These are phyloP conservation scores for Arion vulgaris DNA, from an alignment of 1,140 invertebrate genomes.

Conservation along the genomic window DNA sequence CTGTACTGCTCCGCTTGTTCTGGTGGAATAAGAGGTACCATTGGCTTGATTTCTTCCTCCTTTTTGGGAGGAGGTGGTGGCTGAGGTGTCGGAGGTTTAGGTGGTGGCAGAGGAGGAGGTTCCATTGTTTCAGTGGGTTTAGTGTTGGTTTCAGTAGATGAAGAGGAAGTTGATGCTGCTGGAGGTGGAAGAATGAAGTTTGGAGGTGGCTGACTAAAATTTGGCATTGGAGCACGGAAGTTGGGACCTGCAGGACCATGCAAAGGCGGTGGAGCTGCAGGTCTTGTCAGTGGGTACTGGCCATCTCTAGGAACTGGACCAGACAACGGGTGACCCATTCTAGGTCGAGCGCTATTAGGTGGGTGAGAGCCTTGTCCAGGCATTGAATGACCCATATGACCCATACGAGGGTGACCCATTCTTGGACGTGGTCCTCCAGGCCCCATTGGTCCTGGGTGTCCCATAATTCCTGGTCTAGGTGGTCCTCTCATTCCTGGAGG, in stretches of 20 bases:
- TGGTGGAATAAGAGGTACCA: conserved; percentile 54
- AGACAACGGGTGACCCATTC: conserved; percentile 26
- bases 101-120: conserved; percentile 43
- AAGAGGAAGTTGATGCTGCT: not conserved
- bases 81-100: conserved; percentile 45
- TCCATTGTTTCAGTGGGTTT: conserved; percentile 32
- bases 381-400: conserved; percentile 41
- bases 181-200: conserved; percentile 43
- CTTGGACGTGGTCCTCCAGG: conserved; percentile 33
- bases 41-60: conserved; percentile 51
- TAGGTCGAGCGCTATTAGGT: conserved; percentile 14
- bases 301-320: conserved; percentile 34
- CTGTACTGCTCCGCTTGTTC: conserved; percentile 56
- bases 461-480: conserved; percentile 40
- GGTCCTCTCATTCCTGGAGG: conserved; percentile 32
- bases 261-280: conserved; percentile 19
- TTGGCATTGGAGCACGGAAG: conserved; percentile 39
- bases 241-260: conserved; percentile 32
- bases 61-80: conserved; percentile 49
- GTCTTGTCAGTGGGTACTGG: conserved; percentile 32
- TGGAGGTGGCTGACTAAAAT: conserved; percentile 42
- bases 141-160: not conserved
- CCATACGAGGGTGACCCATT: conserved; percentile 45
- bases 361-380: conserved; percentile 37
- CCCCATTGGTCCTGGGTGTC: conserved; percentile 43